phyloP scores from a whole-genome alignment of 2,797 vertebrate genomes.

The Champsocephalus esox region DNA sequence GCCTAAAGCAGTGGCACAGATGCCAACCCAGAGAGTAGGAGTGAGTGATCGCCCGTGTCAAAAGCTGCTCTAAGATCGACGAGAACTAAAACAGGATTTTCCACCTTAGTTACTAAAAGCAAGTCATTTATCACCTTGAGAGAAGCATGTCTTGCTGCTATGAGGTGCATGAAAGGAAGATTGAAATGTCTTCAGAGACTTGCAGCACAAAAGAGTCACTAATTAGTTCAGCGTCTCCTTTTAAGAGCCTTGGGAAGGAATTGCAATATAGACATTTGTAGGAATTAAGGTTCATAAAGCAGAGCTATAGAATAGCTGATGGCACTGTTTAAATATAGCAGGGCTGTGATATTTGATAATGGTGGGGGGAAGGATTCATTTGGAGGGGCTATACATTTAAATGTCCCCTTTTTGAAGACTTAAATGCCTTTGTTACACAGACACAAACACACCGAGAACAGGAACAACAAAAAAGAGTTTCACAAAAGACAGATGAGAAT shows the following conservation, averaged over 20 bases:
- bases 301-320: background rate
- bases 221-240: conserved; percentile 28
- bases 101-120: conserved; percentile 61
- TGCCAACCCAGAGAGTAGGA: conserved; percentile 62
- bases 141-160: conserved; percentile 38
- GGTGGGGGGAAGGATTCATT: background rate
- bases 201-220: conserved; percentile 35
- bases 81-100: conserved; percentile 67
- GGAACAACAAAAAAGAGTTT: background rate
- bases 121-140: conserved; percentile 59
- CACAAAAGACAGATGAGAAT: conserved; percentile 11
- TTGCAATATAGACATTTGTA: conserved; percentile 1
- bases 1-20: conserved; percentile 59
- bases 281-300: conserved; percentile 1
- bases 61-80: conserved; percentile 55
- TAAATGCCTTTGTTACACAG: background rate
- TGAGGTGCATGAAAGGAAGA: conserved; percentile 28
- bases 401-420: background rate
- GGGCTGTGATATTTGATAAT: background rate
- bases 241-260: conserved; percentile 9
- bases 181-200: conserved; percentile 44
- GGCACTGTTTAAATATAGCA: background rate
- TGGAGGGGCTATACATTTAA: background rate
- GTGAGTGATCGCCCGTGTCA: conserved; percentile 67
- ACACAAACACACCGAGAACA: background rate